A percentile compares a stretch with the other conserved stretches of the same genome.
Conservation (phyloP, 2,797 vertebrate genomes). For the Dipus sagitta region DNA sequence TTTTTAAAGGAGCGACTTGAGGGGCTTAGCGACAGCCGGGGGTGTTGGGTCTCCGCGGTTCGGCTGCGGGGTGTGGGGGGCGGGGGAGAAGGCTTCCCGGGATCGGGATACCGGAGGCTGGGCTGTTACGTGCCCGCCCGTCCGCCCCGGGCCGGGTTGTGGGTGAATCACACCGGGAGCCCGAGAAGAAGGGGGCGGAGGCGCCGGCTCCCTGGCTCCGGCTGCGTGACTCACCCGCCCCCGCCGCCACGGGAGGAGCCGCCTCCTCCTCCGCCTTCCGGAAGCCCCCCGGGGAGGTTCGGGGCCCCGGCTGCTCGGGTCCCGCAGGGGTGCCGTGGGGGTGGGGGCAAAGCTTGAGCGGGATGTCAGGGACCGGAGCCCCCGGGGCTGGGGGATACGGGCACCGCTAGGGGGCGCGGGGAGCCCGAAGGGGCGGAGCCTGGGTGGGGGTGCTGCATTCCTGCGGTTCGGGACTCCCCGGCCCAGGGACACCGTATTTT, state of each 20-base stretch:
- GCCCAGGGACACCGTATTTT: background rate
- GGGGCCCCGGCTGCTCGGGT: background rate
- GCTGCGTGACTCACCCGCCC: constrained; percentile 83
- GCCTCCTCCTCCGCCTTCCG: constrained; percentile 73
- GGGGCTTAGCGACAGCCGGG: too few relatives aligned
- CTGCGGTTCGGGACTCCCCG: constrained; percentile 64
- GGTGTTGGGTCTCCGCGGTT: too few relatives aligned
- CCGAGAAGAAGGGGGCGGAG: constrained; percentile 74
- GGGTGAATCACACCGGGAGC: constrained; percentile 80
- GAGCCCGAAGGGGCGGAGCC: constrained; percentile 31
- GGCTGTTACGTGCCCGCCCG: constrained; percentile 2
- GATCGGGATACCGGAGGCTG: constrained; percentile 22
- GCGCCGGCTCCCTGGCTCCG: constrained; percentile 78
- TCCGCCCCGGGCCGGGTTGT: constrained; percentile 30
- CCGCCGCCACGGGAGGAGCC: constrained; percentile 75
- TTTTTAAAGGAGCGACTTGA: too few relatives aligned
- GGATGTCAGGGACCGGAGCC: background rate
- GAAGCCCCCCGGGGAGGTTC: constrained; percentile 60
- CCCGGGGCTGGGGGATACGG: constrained; percentile 54
- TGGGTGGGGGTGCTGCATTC: constrained; percentile 70
- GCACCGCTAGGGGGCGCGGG: constrained; percentile 66
- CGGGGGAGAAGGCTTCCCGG: background rate
- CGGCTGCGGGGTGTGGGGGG: too few relatives aligned
- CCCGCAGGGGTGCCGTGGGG: background rate
- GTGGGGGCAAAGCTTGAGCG: background rate